Evolutionary conservation across 2,888 invertebrate species (phyloP).

Genomic region (Ophion obscuratus): DNA sequence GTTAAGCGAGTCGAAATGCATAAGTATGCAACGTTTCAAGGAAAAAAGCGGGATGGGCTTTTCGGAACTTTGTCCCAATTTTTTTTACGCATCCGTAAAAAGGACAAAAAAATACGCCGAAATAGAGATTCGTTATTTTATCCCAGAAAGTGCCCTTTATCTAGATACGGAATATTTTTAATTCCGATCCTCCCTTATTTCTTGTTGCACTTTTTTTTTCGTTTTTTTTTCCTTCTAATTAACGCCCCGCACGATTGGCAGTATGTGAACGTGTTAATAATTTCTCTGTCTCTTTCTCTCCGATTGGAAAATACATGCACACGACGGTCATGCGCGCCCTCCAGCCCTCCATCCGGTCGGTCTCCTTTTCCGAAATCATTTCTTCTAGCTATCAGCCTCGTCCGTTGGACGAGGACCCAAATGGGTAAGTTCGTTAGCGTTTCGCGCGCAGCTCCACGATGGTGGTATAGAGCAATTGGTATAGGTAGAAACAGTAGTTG

Average conservation of each 20-base stretch:
- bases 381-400: constrained; percentile 4
- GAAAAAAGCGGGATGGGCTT: too few species aligned
- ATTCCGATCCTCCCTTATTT: constrained; percentile 57
- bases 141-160: too few species aligned
- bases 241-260: constrained; percentile 80
- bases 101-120: too few species aligned
- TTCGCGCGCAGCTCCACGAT: constrained; percentile 52
- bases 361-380: constrained; percentile 35
- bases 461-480: constrained; percentile 55
- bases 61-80: too few species aligned
- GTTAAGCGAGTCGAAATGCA: too few species aligned
- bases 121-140: too few species aligned
- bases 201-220: constrained; percentile 5
- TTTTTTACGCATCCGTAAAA: too few species aligned
- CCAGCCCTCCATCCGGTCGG: constrained; percentile 43
- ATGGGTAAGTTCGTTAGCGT: constrained; percentile 17
- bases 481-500: constrained; percentile 45
- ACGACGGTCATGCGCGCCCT: constrained; percentile 23
- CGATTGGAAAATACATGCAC: not conserved
- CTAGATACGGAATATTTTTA: constrained; percentile 50
- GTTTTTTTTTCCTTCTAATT: constrained; percentile 24
- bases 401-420: constrained; percentile 28
- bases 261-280: constrained; percentile 78
- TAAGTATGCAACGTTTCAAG: too few species aligned
- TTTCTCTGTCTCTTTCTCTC: constrained; percentile 1